Conservation (phyloP, 2,113 vertebrate species). For the Corapipo altera region DNA sequence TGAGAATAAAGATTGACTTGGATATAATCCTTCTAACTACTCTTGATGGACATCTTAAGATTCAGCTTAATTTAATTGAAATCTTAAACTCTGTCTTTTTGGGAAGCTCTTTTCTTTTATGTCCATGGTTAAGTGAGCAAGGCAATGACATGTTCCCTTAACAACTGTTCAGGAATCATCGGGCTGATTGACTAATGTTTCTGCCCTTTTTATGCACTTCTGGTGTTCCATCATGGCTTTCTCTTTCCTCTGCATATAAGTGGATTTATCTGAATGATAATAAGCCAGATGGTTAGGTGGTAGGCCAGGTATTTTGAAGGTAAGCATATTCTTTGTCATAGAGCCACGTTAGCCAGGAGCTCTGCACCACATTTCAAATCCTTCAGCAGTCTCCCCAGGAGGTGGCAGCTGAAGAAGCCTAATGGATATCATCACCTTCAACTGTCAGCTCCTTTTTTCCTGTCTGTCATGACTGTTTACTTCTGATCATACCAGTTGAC, state of each 20-base stretch:
- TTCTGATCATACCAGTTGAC: constrained; percentile 72
- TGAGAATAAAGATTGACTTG: constrained; percentile 46
- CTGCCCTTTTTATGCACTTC: constrained; percentile 54
- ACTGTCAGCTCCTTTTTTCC: constrained; percentile 69
- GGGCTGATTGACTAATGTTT: constrained; percentile 41
- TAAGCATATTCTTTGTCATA: constrained; percentile 69
- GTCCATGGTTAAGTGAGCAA: constrained; percentile 55
- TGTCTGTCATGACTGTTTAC: constrained; percentile 72
- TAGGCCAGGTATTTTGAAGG: constrained; percentile 63
- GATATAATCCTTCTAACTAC: constrained; percentile 48
- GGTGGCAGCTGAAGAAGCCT: constrained; percentile 70
- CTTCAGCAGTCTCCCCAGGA: constrained; percentile 67
- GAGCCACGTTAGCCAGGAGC: constrained; percentile 54
- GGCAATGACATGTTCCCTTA: constrained; percentile 48
- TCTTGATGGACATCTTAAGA: constrained; percentile 42
- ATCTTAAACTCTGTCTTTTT: constrained; percentile 47
- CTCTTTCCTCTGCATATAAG: background rate
- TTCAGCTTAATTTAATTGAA: constrained; percentile 54
- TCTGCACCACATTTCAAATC: constrained; percentile 56
- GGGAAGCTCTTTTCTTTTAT: constrained; percentile 42
- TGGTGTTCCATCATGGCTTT: constrained; percentile 31
- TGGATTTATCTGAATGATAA: constrained; percentile 51
- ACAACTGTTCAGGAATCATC: background rate
- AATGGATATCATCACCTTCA: constrained; percentile 74
- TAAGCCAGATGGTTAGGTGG: constrained; percentile 60